A percentile compares a stretch with the other conserved stretches of the same genome.
Conservation (phyloP, 2,113 vertebrate species). For the Gopherus flavomarginatus region DNA sequence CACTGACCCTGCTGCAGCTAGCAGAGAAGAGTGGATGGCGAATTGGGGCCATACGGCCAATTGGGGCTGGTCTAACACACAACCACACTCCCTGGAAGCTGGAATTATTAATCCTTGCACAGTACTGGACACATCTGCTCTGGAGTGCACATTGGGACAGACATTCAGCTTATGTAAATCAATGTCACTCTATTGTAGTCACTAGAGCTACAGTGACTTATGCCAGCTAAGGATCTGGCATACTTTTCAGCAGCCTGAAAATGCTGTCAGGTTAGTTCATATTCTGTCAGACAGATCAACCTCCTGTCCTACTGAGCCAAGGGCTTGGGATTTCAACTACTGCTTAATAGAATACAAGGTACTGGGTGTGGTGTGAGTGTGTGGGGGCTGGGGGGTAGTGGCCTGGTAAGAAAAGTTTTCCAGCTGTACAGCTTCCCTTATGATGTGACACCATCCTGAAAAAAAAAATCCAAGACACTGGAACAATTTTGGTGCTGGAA, state of each 20-base stretch:
- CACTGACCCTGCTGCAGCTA: background rate
- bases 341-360: background rate
- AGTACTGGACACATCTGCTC: background rate
- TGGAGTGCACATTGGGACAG: background rate
- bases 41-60: background rate
- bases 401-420: fast-evolving
- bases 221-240: background rate
- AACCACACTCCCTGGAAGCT: background rate
- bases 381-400: too few species aligned
- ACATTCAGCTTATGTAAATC: background rate
- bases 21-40: background rate
- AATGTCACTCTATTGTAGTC: background rate
- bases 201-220: background rate
- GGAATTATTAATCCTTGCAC: background rate
- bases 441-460: background rate
- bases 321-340: background rate
- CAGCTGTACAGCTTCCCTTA: background rate
- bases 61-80: background rate
- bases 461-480: background rate
- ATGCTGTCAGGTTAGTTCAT: background rate
- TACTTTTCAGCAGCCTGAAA: background rate
- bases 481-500: background rate
- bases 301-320: too few species aligned
- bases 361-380: too few species aligned
- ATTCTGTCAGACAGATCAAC: background rate